phyloP scores from a whole-genome alignment of 2,888 invertebrate genomes.

The Microplitis manilae region DNA sequence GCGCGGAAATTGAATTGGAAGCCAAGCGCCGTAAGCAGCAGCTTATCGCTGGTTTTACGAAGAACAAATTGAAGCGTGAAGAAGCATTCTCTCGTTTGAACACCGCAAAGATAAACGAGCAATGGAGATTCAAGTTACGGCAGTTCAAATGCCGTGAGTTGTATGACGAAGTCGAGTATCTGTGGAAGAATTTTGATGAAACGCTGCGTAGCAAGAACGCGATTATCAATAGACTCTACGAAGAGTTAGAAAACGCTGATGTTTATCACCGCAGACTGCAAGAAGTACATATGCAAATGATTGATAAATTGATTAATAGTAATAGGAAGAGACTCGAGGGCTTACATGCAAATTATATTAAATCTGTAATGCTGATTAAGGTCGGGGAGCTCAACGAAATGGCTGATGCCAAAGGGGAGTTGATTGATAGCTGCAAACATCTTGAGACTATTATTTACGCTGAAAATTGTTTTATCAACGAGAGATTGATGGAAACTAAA shows the following conservation, averaged over 20 bases:
- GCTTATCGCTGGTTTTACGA: constrained; percentile 84
- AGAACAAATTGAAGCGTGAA: constrained; percentile 89
- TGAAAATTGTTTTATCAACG: constrained; percentile 69
- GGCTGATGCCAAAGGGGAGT: constrained; percentile 72
- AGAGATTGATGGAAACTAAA: constrained; percentile 55
- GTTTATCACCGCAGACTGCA: constrained; percentile 82
- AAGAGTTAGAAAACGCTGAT: constrained; percentile 81
- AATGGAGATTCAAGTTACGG: constrained; percentile 85
- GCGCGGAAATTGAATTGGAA: constrained; percentile 88
- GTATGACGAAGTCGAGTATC: constrained; percentile 78
- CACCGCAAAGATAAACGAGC: constrained; percentile 87
- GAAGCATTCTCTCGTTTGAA: constrained; percentile 85
- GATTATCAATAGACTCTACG: constrained; percentile 77
- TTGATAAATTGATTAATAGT: constrained; percentile 81
- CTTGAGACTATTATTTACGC: constrained; percentile 76
- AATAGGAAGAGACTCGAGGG: constrained; percentile 75
- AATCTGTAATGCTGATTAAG: constrained; percentile 74
- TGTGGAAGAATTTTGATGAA: constrained; percentile 76
- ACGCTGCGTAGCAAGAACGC: constrained; percentile 80
- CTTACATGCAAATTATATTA: constrained; percentile 74
- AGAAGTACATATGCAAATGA: constrained; percentile 81
- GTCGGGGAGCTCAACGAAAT: constrained; percentile 74
- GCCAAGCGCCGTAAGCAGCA: constrained; percentile 85
- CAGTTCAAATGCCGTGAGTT: constrained; percentile 84
- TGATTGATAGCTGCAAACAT: constrained; percentile 75